A percentile compares a stretch with the other conserved stretches of the same genome.
Evolutionary conservation across 64 coral and sea anemone genomes (phyloP).

Genomic region (Astreopora myriophthalma): DNA sequence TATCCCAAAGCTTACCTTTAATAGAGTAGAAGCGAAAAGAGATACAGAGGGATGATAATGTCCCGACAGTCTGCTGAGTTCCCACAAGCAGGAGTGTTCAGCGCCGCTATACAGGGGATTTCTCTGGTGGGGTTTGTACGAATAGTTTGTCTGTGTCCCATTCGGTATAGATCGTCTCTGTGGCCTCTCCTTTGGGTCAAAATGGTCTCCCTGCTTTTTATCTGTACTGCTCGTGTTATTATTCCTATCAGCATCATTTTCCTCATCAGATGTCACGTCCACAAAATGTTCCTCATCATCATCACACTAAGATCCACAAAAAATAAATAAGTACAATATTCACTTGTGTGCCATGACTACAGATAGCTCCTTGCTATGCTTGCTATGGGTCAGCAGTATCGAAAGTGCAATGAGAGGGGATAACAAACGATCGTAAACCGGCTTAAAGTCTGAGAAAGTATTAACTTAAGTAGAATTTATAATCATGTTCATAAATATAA

Average conservation of each 20-base stretch:
- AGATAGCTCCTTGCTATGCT: too few species aligned
- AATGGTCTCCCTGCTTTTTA: not conserved
- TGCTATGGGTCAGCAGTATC: too few species aligned
- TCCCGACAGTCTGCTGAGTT: slow-evolving; percentile 65
- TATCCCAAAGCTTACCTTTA: slow-evolving; percentile 54
- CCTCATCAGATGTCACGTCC: slow-evolving; percentile 49
- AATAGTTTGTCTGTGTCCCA: not conserved
- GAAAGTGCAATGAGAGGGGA: too few species aligned
- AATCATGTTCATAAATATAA: not conserved
- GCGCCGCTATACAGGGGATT: slow-evolving; percentile 88
- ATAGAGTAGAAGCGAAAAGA: slow-evolving; percentile 77
- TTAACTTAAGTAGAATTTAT: too few species aligned
- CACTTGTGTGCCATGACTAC: not conserved
- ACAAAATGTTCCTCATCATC: slow-evolving; percentile 91
- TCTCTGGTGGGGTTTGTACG: slow-evolving; percentile 12
- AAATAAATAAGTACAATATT: not conserved
- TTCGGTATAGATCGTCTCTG: not conserved
- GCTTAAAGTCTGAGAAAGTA: too few species aligned
- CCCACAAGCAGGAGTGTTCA: slow-evolving; percentile 88
- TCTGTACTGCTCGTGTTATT: not conserved
- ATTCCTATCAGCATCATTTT: slow-evolving; percentile 40
- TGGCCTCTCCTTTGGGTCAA: not conserved
- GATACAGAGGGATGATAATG: slow-evolving; percentile 95
- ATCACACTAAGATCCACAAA: slow-evolving; percentile 51
- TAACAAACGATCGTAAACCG: too few species aligned